A percentile compares a stretch with the other conserved stretches of the same genome.
phyloP scores from a whole-genome alignment of 2,797 vertebrate species.

The Numenius phaeopus region DNA sequence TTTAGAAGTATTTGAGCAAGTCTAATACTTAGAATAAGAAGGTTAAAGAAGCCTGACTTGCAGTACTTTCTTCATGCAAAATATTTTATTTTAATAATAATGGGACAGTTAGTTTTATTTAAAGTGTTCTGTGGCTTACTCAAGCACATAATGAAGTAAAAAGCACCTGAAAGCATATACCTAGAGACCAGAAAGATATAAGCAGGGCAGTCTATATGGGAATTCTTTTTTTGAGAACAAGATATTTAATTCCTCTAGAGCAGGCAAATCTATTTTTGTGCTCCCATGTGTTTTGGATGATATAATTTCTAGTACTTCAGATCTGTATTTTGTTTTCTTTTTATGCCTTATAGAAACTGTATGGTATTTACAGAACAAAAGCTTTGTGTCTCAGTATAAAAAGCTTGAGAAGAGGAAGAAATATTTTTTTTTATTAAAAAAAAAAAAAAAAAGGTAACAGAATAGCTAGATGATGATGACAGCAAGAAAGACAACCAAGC shows the following conservation, averaged over 20 bases:
- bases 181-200: background rate
- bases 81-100: slow-evolving; percentile 38
- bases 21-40: background rate
- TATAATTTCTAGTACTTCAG: background rate
- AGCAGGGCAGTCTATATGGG: background rate
- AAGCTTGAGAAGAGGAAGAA: background rate
- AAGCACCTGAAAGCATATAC: background rate
- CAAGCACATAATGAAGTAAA: slow-evolving; percentile 10
- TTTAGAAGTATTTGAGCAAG: slow-evolving; percentile 2
- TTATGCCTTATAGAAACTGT: background rate
- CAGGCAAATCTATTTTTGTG: background rate
- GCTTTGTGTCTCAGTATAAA: background rate
- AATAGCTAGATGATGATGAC: background rate
- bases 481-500: background rate
- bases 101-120: background rate
- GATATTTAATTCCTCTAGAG: background rate
- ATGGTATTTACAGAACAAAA: background rate
- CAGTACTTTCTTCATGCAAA: background rate
- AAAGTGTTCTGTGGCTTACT: background rate
- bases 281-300: background rate
- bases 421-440: fast-evolving
- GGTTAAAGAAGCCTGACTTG: slow-evolving; percentile 29
- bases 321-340: background rate
- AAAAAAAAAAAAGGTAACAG: background rate
- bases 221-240: background rate